Evolutionary conservation across 2,888 invertebrate genomes (phyloP), one percentile per base, ranked within the genome.

Genomic region (Chironomus tentans): DNA sequence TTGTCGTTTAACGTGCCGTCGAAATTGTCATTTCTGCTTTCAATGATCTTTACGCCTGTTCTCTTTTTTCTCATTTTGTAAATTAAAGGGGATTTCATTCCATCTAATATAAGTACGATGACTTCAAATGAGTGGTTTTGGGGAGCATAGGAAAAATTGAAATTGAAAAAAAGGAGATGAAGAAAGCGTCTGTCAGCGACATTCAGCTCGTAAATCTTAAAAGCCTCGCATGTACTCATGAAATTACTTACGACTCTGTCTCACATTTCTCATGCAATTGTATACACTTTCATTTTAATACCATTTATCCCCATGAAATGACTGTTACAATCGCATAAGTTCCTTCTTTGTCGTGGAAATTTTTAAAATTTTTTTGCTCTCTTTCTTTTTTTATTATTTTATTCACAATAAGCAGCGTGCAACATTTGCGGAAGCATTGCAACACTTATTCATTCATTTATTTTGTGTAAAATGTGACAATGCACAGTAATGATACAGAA

Each of bases 21-120:
- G 15, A 71, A 24, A 73, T 62, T 62, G 72, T 62, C 72, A 73
- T 22, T 70, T 47, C 70, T 70, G 70, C 65, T 65, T 65, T 65
- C 56, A 56, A 56, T 22, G 38, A 38, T 38, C 38, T 24, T 65
- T 13, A 65, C 22, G 65, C 65, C 22, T 65, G 21, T 18, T 12
- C 13, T 21, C 18, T 56, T 18, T 7, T 56, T 56, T 56, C 21
- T 13, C 65, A 65, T 65, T 65, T 65, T 22, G 12, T 65, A 65
- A 65, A 65, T 65, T 65, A 65, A 65, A 65, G 65, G 22, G 65
- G 65, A 65, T 65, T 65, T 65, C 18, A 56, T 15, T 13, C 18
- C 18, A 56, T 65, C 13, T 21, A 50, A 50, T 50, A 15, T 50
- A 6, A 15, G 56, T 56, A 38, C 38, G 56, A 65, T 65, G 22